A percentile compares a stretch with the other conserved stretches of the same genome.
Conservation (phyloP, 2,113 vertebrate species). For the Saimiri boliviensis region DNA sequence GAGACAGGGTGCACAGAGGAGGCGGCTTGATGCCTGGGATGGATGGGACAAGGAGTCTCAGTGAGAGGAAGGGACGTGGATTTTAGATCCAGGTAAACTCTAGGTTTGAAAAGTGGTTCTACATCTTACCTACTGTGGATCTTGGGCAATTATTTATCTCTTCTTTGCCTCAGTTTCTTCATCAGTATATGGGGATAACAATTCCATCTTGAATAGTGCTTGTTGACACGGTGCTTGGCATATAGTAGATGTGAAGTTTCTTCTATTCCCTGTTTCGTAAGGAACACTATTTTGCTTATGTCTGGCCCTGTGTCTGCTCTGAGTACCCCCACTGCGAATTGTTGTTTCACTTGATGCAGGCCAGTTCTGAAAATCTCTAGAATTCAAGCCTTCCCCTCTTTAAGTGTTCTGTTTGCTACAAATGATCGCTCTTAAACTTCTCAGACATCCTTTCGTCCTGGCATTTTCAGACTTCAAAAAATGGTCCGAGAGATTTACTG, state of each 20-base stretch:
- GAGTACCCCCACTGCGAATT: not conserved
- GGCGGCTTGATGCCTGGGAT: not conserved
- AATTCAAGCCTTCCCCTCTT: not conserved
- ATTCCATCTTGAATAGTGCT: not conserved
- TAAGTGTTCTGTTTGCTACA: not conserved
- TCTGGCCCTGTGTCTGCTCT: not conserved
- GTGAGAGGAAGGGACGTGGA: not conserved
- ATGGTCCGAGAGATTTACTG: not conserved
- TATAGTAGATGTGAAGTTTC: not conserved
- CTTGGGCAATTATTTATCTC: not conserved
- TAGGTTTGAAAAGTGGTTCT: not conserved
- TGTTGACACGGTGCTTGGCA: not conserved
- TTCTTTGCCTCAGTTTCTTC: not conserved
- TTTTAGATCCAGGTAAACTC: not conserved
- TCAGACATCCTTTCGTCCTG: not conserved
- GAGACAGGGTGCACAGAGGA: not conserved
- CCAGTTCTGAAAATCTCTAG: not conserved
- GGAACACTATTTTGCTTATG: not conserved
- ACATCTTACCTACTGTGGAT: not conserved
- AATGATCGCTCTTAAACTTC: not conserved
- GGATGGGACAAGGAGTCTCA: no score
- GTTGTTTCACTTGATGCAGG: not conserved
- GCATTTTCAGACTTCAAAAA: constrained; percentile 11
- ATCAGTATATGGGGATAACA: not conserved
- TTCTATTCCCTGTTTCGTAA: not conserved